Base-by-base conservation (phyloP, 2,797 vertebrate species). In the Podarcis lilfordi region DNA sequence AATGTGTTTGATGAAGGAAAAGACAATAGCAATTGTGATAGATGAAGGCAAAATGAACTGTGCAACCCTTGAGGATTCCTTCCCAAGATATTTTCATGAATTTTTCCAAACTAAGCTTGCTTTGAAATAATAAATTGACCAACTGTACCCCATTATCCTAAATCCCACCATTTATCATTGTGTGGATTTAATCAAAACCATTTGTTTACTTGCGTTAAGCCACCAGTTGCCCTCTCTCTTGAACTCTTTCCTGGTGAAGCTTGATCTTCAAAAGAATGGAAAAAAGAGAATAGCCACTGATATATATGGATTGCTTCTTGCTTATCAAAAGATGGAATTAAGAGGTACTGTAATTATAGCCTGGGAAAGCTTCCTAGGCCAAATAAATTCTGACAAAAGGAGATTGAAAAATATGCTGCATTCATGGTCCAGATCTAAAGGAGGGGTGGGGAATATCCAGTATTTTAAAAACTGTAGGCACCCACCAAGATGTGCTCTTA, bases 71-170 rank as follows among this genome's bases (percentile, higher is more conserved):
- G 61, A 80, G 40, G 55, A 85, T 86, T 2, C 32, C 29, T 64
- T 8, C 4, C 17, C 76, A 86, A 89, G 66, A 80, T 61, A 1
- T 89, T 86, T 88, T 69, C 82, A 9, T 29, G 0, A 10, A 40
- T 19, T 10, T 32, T 86, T 61, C 85, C 88, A 21, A 89, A 85
- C 15, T 88, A 78, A 84, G 55, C 29, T 91, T 92, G 82, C 76
- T 69, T 80, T 92, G 61, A 59, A 90, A 87, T 1, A 90, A 89
- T 69, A 89, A 88, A 89, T 40, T 40, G 75, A 87, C 32, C 19
- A 59, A 88, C 37, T 86, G 59, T 85, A 43, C 10, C 40, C 88
- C 66, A 55, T 78, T 89, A 86, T 80, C 89, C 9, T 88, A 78
- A 90, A 91, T 82, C 84, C 79, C 59, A 85, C 21, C 61, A 61